Evolutionary conservation across 2,113 vertebrate genomes (phyloP), one percentile per base, ranked within the genome.

Genomic region (Corydoras maculifer): DNA sequence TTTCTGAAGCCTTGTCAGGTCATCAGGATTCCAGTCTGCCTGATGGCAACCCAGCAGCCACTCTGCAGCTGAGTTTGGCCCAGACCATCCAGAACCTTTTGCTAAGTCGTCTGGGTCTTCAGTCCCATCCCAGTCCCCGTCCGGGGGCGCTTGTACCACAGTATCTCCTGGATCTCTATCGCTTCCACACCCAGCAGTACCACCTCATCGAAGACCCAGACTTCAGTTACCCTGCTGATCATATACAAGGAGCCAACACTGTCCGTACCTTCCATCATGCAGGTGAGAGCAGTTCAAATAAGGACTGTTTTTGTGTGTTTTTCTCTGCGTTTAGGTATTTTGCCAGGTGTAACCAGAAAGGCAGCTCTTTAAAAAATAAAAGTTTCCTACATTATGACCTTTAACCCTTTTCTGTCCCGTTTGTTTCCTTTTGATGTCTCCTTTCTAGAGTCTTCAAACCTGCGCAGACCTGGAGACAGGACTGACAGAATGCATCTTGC

Each of bases 101-200:
- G 51, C 67, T 86, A 58, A 82, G 58, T 14, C 77, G 80, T 30
- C 78, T 87, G 65, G 86, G 85, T 43, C 77, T 92, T 31, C 83
- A 87, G 78, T 85, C 87, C 9, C 86, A 83, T 49, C 89, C 91
- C 0, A 74, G 87, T 8, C 91, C 90, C n/a, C 77, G 73, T 59
- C 80, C 85, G 0, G 88, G 86, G 0, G 83, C 83, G 0, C 72
- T 77, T 0, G 81, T 91, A 4, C 90, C 91, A 3, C 84, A 75
- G 54, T 91, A 92, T 81, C 83, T 92, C 53, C 68, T 92, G 74
- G 88, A 92, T 81, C 80, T 92, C 48, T 91, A 91, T 72, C 88
- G 83, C 58, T 91, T 90, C 78, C 89, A 89, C 79, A 84, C 86
- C 65, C 83, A 91, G 77, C 85, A 88, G 81, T 88, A 83, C 79